Evolutionary conservation across 2,113 vertebrate species (phyloP).

Genomic region (Polyodon spathula): DNA sequence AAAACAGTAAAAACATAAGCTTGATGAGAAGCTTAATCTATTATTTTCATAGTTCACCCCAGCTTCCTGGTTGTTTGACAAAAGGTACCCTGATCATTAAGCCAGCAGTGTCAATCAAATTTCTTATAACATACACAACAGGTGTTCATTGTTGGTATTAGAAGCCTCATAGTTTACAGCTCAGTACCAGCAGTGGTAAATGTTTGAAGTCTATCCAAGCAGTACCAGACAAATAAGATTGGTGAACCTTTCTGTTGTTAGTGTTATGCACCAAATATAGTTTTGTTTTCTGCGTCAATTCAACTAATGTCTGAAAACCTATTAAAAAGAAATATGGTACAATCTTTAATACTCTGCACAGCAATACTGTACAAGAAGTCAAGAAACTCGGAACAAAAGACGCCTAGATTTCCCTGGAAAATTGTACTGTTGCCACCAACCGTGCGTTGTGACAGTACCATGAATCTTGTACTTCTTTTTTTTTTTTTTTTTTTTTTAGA

Average conservation of each 20-base stretch:
- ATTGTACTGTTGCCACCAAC: too few relatives aligned
- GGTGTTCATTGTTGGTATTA: constrained; percentile 4
- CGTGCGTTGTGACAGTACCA: too few relatives aligned
- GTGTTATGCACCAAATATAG: constrained; percentile 7
- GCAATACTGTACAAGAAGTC: too few relatives aligned
- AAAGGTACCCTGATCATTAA: neutral
- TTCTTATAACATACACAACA: constrained; percentile 6
- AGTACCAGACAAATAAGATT: neutral
- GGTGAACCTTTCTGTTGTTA: constrained; percentile 1
- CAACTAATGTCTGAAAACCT: too few relatives aligned
- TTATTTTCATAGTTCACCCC: neutral
- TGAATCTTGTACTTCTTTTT: too few relatives aligned
- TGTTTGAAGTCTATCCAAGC: neutral
- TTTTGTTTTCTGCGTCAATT: too few relatives aligned
- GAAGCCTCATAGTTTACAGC: neutral
- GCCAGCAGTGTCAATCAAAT: neutral
- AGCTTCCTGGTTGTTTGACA: constrained; percentile 3
- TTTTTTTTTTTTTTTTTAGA: too few relatives aligned
- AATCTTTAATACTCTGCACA: too few relatives aligned
- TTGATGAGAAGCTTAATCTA: neutral
- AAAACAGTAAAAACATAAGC: neutral
- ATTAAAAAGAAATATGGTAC: too few relatives aligned
- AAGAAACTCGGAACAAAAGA: too few relatives aligned
- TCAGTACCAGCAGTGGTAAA: constrained; percentile 5
- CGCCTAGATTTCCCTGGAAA: too few relatives aligned